Evolutionary conservation across 2,888 invertebrate genomes (phyloP).

Genomic region (Microplitis manilae): DNA sequence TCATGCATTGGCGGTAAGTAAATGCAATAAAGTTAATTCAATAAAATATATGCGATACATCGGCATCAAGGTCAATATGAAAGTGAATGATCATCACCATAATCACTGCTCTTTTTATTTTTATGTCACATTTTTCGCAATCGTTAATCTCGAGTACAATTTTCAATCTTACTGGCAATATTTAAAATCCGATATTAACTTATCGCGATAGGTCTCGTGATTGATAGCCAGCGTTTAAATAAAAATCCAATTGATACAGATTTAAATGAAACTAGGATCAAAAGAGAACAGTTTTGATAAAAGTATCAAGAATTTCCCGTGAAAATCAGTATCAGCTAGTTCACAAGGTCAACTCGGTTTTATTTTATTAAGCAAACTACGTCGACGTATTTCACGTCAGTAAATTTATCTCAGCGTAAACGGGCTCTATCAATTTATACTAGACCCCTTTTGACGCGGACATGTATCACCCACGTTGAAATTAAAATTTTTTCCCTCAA

Average conservation of each 20-base stretch:
- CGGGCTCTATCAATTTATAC: constrained; percentile 49
- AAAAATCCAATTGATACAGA: too few relatives aligned
- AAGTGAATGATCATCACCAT: constrained; percentile 8
- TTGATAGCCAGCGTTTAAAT: not conserved
- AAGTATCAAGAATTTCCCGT: constrained; percentile 49
- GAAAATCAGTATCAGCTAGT: constrained; percentile 60
- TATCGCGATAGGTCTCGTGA: not conserved
- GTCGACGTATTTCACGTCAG: constrained; percentile 52
- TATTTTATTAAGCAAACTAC: constrained; percentile 55
- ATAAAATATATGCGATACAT: not conserved
- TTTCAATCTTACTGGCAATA: not conserved
- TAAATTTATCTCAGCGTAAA: not conserved
- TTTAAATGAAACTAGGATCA: not conserved
- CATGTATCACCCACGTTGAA: not conserved
- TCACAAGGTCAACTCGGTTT: constrained; percentile 62
- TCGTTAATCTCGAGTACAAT: not conserved
- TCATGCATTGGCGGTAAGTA: constrained; percentile 33
- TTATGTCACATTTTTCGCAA: not conserved
- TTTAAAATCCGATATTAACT: not conserved
- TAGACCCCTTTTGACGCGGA: constrained; percentile 32
- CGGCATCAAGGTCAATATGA: constrained; percentile 15
- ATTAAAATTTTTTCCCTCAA: not conserved
- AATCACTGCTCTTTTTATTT: not conserved
- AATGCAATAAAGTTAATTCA: constrained; percentile 3
- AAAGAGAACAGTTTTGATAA: not conserved